Conservation (phyloP, 1,140 invertebrate genomes). For the Drosophila punjabiensis region DNA sequence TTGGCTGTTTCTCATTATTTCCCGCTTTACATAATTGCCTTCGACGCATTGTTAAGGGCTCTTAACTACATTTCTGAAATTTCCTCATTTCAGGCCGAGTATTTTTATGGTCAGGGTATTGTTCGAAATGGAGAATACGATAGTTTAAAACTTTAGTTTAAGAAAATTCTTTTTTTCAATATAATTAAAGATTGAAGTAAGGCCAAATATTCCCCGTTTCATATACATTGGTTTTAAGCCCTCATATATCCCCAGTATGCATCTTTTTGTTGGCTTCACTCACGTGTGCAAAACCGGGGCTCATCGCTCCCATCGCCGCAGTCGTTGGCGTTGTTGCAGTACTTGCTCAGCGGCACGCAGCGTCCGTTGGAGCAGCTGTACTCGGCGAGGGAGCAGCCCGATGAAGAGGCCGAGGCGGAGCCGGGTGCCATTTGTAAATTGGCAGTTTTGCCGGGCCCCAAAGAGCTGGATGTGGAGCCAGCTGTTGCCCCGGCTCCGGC, state of each 20-base stretch:
- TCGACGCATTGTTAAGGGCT: constrained; percentile 22
- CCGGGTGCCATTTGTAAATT: constrained; percentile 57
- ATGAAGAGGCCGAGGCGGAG: constrained; percentile 18
- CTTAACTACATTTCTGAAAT: background rate
- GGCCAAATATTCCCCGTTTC: too few species aligned
- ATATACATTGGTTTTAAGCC: background rate
- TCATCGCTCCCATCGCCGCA: constrained; percentile 95
- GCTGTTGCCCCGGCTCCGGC: constrained; percentile 29
- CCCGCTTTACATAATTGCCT: constrained; percentile 67
- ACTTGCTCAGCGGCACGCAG: constrained; percentile 92
- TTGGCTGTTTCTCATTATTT: constrained; percentile 52
- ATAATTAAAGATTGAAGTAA: background rate
- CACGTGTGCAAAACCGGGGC: constrained; percentile 93
- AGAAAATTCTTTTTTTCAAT: too few species aligned
- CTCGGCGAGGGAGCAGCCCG: constrained; percentile 90
- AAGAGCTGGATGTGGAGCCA: constrained; percentile 34
- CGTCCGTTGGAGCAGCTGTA: constrained; percentile 92
- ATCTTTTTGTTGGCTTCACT: constrained; percentile 86
- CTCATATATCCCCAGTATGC: background rate
- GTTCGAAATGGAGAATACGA: background rate
- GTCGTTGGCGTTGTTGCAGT: constrained; percentile 93
- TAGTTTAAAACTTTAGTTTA: too few species aligned
- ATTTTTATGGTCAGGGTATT: background rate
- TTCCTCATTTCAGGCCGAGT: background rate
- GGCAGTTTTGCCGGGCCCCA: constrained; percentile 53